A percentile compares a stretch with the other conserved stretches of the same genome.
phyloP scores from a whole-genome alignment of 2,888 invertebrate species.

The Tanypteryx hageni region DNA sequence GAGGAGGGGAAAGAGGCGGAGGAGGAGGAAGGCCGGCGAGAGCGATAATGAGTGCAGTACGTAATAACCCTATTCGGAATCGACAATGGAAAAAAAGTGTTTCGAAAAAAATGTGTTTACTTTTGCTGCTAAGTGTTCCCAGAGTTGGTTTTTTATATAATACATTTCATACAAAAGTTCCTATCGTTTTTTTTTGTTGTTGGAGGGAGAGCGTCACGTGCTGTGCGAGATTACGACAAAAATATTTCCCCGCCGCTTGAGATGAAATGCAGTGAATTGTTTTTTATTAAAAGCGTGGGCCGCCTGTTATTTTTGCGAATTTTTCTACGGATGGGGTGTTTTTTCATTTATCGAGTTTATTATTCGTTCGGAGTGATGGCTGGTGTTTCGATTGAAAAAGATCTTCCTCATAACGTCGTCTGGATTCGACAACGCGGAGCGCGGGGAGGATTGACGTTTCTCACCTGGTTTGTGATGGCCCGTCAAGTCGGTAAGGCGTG shows the following conservation, averaged over 20 bases:
- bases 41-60: constrained; percentile 44
- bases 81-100: constrained; percentile 42
- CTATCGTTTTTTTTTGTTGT: background rate
- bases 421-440: background rate
- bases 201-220: background rate
- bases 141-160: background rate
- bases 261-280: background rate
- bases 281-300: background rate
- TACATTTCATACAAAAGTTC: too few relatives aligned
- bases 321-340: background rate
- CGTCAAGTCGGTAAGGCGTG: constrained; percentile 23
- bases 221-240: constrained; percentile 10
- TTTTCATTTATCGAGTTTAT: background rate
- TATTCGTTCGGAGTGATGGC: background rate
- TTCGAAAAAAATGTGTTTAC: background rate
- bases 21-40: background rate
- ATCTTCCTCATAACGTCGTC: background rate
- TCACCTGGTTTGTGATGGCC: constrained; percentile 3
- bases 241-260: background rate
- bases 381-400: background rate
- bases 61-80: constrained; percentile 53
- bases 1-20: background rate
- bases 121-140: background rate
- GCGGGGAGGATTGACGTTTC: constrained; percentile 22
- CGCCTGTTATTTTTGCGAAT: background rate